Percentiles rank a stretch among this genome's conserved stretches.
phyloP scores from a whole-genome alignment of 2,113 vertebrate genomes.

The Sprattus sprattus region DNA sequence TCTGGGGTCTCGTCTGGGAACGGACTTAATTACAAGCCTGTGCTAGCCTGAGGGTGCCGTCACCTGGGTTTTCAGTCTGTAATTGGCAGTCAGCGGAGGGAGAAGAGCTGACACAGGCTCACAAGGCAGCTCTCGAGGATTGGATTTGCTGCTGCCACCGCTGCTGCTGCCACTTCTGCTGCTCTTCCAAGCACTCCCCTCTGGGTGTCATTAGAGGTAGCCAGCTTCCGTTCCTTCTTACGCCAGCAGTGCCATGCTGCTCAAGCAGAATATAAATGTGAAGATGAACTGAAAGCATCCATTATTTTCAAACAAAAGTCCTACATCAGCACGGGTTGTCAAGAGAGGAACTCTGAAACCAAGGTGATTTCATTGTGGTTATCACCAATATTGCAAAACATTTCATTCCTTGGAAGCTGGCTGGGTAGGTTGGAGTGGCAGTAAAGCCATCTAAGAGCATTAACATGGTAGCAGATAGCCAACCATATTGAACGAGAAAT shows the following conservation, averaged over 20 bases:
- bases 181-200: background rate
- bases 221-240: background rate
- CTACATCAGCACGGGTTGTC: background rate
- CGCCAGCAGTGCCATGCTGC: background rate
- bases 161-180: background rate
- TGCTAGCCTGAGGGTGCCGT: background rate
- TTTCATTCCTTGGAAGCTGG: background rate
- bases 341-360: background rate
- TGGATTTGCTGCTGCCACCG: background rate
- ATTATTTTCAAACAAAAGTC: background rate
- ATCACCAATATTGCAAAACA: background rate
- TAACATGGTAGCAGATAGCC: background rate
- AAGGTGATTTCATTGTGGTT: background rate
- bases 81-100: background rate
- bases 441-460: background rate
- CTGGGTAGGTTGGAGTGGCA: background rate
- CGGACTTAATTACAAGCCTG: background rate
- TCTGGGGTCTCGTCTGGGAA: background rate
- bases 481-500: background rate
- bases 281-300: background rate
- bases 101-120: background rate
- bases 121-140: background rate
- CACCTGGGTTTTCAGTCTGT: background rate
- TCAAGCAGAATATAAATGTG: background rate
- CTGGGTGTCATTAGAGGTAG: background rate